phyloP scores from a whole-genome alignment of 35 echinoderm and acorn worm genomes.

The Hemicentrotus pulcherrimus region DNA sequence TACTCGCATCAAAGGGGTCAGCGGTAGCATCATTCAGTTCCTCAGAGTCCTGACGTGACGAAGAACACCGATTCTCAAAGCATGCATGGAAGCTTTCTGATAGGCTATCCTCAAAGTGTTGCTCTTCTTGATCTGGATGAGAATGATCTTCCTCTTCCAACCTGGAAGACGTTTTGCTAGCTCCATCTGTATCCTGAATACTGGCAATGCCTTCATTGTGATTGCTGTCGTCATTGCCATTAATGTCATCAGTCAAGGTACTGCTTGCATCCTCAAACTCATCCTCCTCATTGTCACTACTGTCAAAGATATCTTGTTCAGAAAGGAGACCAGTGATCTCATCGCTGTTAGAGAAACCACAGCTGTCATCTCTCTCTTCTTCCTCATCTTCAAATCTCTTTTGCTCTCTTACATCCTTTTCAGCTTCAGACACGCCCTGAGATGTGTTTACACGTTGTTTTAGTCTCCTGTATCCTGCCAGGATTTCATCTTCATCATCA shows the following conservation, averaged over 20 bases:
- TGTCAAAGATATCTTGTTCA: constrained; percentile 38
- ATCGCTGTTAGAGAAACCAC: neutral
- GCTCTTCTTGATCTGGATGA: neutral
- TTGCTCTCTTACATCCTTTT: neutral
- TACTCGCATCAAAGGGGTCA: neutral
- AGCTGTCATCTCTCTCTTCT: constrained; percentile 32
- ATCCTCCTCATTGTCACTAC: constrained; percentile 44
- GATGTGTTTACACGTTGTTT: neutral
- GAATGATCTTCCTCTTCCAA: neutral
- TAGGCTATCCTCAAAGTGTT: neutral
- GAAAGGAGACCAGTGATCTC: constrained; percentile 37
- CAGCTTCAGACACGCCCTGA: neutral
- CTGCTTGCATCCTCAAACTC: constrained; percentile 34
- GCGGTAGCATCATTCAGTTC: neutral
- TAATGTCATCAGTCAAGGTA: constrained; percentile 38
- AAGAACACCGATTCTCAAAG: neutral
- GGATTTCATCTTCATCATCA: constrained; percentile 8
- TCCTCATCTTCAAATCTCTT: constrained; percentile 9
- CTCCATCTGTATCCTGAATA: neutral
- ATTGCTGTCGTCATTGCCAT: constrained; percentile 42
- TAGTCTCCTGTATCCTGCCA: constrained; percentile 23
- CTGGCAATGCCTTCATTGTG: constrained; percentile 35
- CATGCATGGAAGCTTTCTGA: neutral
- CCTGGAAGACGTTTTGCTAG: neutral
- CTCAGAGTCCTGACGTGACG: neutral